Conservation (phyloP, 1,140 invertebrate species). For the Carcinoscorpius rotundicauda region DNA sequence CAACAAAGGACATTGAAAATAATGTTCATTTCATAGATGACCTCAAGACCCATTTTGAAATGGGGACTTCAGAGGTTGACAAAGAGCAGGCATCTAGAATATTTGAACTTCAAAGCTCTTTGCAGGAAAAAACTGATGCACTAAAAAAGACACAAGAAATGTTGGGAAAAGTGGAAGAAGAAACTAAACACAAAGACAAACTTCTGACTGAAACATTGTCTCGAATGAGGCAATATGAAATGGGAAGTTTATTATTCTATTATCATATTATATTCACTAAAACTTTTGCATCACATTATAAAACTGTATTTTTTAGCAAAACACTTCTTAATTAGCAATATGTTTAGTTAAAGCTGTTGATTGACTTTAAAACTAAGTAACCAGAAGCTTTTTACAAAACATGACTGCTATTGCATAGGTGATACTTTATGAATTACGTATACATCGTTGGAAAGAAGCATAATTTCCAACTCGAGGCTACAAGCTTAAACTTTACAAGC, state of each 20-base stretch:
- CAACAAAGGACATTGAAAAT: conserved; percentile 52
- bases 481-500: too few relatives aligned
- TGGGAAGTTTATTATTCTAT: conserved; percentile 14
- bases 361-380: too few relatives aligned
- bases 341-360: too few relatives aligned
- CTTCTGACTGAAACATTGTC: conserved; percentile 35
- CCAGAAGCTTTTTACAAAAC: too few relatives aligned
- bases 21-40: conserved; percentile 44
- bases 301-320: too few relatives aligned
- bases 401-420: too few relatives aligned
- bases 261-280: too few relatives aligned
- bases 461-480: too few relatives aligned
- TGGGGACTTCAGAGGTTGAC: conserved; percentile 24
- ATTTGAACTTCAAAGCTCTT: conserved; percentile 2
- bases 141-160: conserved; percentile 27
- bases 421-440: too few relatives aligned
- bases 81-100: background rate
- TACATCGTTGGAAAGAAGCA: too few relatives aligned
- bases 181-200: conserved; percentile 43
- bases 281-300: too few relatives aligned
- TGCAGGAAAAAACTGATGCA: background rate
- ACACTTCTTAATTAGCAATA: too few relatives aligned
- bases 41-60: conserved; percentile 35
- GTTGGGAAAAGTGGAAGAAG: conserved; percentile 40
- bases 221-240: conserved; percentile 46